These are phyloP conservation scores for Eciton burchellii DNA, from an alignment of 1,140 invertebrate genomes.

Conservation along the genomic window DNA sequence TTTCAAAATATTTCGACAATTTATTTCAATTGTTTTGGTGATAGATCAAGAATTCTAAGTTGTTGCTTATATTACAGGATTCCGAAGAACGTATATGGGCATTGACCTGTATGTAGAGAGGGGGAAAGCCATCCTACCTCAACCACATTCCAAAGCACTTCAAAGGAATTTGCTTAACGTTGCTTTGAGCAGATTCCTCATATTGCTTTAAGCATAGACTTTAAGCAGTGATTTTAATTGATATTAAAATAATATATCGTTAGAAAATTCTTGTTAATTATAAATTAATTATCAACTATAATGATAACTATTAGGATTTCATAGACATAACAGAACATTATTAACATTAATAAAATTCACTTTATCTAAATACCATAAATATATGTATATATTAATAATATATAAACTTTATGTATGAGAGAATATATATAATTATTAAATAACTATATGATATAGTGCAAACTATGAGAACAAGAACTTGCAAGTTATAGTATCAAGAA, in stretches of 20 bases:
- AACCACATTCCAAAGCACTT: constrained; percentile 74
- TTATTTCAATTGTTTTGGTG: constrained; percentile 31
- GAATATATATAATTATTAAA: not conserved
- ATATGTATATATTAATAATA: not conserved
- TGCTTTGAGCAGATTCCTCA: constrained; percentile 75
- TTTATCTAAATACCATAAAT: not conserved
- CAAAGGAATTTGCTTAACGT: constrained; percentile 83
- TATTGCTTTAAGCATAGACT: constrained; percentile 2
- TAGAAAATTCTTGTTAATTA: constrained; percentile 1
- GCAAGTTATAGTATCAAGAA: constrained; percentile 1
- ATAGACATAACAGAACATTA: no score
- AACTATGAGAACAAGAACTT: constrained; percentile 1
- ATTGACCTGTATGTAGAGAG: constrained; percentile 61
- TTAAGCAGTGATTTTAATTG: constrained; percentile 7
- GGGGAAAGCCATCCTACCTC: constrained; percentile 72
- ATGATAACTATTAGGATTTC: no score
- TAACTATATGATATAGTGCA: not conserved
- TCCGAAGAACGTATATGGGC: constrained; percentile 66
- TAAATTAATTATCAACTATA: constrained; percentile 4
- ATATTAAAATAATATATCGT: constrained; percentile 4
- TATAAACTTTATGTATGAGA: not conserved
- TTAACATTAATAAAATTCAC: constrained; percentile 5
- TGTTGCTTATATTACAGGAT: constrained; percentile 58
- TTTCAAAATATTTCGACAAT: constrained; percentile 26
- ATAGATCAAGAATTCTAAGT: constrained; percentile 37